Base-by-base conservation (phyloP, 92 coral and sea anemone genomes). In the Zoanthus sociatus region DNA sequence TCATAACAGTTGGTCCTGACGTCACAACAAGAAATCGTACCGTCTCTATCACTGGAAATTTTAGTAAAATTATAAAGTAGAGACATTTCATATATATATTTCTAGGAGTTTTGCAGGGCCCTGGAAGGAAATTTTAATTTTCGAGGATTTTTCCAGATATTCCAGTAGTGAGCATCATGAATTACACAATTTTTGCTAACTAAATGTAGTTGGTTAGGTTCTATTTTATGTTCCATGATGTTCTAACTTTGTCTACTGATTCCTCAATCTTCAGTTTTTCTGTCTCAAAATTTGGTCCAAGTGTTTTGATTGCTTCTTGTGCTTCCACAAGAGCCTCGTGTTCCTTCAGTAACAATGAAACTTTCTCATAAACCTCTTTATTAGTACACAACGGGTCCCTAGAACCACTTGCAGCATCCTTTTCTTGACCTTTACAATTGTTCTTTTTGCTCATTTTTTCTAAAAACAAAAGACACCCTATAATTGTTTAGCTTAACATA, bases 281-380 rank as follows among this genome's bases (percentile, higher is more conserved):
- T 46, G 56, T 64, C 26, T 81, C 85, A 21, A 81, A 47, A 30
- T 81, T 30, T 11, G 85, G 75, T 32, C 76, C 61, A 21, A 81
- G 85, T 81, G 85, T 81, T 81, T 21, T 66, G 58, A 81, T 21
- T 12, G 76, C 20, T 63, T 81, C 61, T 13, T 81, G 47, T 20
- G 75, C 75, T 44, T 46, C 10, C 11, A 81, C 45, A 46, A 81
- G 74, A 17, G 63, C 18, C 11, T 47, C 50, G 46, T 81, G 85
- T 11, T 81, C 73, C 85, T 81, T 30, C 51, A 81, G 56, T 18
- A 81, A 15, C 20, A 50, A 44, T 12, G 75, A 45, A 54, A 81
- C 85, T 63, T 81, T 46, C 47, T 81, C 76, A 20, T 81, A 66
- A n/a, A 81, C 85, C 47, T 81, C 85, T 67, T 47, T 64, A 37